Evolutionary conservation across 2,797 vertebrate species (phyloP), one percentile per base, ranked within the genome.

Genomic region (Prunella strophiata): DNA sequence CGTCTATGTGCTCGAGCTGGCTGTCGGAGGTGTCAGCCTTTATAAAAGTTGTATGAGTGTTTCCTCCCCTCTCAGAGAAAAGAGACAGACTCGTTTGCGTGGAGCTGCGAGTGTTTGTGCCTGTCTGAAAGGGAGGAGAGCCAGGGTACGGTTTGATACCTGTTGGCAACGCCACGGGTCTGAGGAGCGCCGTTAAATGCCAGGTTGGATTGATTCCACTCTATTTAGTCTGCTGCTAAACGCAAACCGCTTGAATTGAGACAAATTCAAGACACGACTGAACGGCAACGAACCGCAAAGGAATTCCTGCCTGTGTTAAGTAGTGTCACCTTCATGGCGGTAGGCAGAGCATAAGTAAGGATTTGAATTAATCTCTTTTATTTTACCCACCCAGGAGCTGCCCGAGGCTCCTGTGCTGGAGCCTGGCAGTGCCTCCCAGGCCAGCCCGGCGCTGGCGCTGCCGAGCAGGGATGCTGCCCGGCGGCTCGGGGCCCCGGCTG

Each of bases 121-220:
- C 50, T 42, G 70, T 43, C 51, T 29, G 26, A 17, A 38, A 50
- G 79, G 86, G 62, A 91, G 67, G 21, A 75, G 30, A 36, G 61
- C 5, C 29, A 71, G 50, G 63, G 62, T 36, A 36, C 15, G 32
- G 13, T 89, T 45, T 91, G 97, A 92, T 97, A 98, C 98, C 98
- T 98, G 97, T 98, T 98, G 97, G 96, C 94, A 95, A 73, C 43
- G 12, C 6, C 1, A 88, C 89, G 76, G 86, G 48, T 32, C 25
- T 67, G 82, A 72, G 62, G 19, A 62, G 88, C 7, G 11, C 62
- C 7, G 42, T 19, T 58, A 11, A 29, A 47, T 50, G 94, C 88
- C 85, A 88, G 91, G 17, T 47, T 88, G 96, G 94, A 91, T 88
- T 52, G 91, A 86, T 89, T 89, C 94, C 91, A 89, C 80, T 45